phyloP scores from a whole-genome alignment of 2,888 invertebrate genomes.

The Euphydryas editha region DNA sequence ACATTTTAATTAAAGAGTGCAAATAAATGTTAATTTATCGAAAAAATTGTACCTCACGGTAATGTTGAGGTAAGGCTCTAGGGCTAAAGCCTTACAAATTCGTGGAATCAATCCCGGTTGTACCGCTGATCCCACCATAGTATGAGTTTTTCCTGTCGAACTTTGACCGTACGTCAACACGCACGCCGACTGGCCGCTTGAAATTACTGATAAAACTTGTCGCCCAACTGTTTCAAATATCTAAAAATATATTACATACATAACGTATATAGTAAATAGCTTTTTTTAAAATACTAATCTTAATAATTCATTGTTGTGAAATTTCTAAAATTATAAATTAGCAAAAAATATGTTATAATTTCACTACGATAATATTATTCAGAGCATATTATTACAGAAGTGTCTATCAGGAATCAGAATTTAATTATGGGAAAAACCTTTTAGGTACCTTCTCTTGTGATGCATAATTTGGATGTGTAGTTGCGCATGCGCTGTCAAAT shows the following conservation, averaged over 20 bases:
- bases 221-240: slow-evolving; percentile 87
- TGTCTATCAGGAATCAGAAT: too few species aligned
- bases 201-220: slow-evolving; percentile 85
- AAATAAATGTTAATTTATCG: too few species aligned
- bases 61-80: slow-evolving; percentile 55
- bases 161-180: slow-evolving; percentile 91
- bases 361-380: too few species aligned
- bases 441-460: slow-evolving; percentile 81
- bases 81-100: slow-evolving; percentile 67
- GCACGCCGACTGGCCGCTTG: slow-evolving; percentile 86
- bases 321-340: too few species aligned
- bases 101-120: slow-evolving; percentile 73
- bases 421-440: too few species aligned
- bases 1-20: too few species aligned
- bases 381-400: too few species aligned
- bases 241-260: slow-evolving; percentile 54
- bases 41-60: slow-evolving; percentile 76
- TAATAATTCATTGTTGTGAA: too few species aligned
- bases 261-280: background rate
- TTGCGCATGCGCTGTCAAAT: slow-evolving; percentile 82
- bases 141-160: slow-evolving; percentile 90
- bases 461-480: slow-evolving; percentile 74
- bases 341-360: too few species aligned
- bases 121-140: slow-evolving; percentile 87
- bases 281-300: background rate